phyloP scores from a whole-genome alignment of 1,140 invertebrate genomes.

The Eulimnadia texana region DNA sequence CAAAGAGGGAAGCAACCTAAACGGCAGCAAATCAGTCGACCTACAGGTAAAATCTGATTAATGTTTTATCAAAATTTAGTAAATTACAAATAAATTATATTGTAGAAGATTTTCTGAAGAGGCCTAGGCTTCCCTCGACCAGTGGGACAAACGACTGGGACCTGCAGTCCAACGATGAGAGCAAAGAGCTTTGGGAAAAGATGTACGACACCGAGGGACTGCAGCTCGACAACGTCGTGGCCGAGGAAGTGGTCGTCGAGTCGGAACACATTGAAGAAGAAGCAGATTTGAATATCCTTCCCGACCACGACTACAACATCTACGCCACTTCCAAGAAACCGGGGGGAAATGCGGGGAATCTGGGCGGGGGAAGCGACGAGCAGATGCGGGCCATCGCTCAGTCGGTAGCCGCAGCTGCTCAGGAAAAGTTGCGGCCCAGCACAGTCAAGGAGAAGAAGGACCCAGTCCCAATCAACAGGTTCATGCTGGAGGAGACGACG shows the following conservation, averaged over 20 bases:
- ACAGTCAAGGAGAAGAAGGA: neutral
- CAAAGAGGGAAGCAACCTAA: neutral
- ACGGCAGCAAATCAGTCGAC: neutral
- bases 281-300: neutral
- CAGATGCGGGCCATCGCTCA: constrained; percentile 6
- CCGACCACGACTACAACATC: constrained; percentile 10
- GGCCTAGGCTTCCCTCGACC: neutral
- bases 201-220: neutral
- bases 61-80: no score
- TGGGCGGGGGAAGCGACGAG: neutral
- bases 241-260: constrained; percentile 7
- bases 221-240: neutral
- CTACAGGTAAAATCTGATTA: neutral
- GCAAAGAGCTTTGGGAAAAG: neutral
- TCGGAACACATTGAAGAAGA: neutral
- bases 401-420: constrained; percentile 6
- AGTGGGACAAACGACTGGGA: neutral
- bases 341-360: neutral
- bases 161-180: neutral
- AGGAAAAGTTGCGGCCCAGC: neutral
- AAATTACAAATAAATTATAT: no score
- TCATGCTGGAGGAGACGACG: constrained; percentile 11
- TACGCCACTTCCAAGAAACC: constrained; percentile 4
- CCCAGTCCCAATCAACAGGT: neutral
- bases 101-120: neutral